A percentile compares a stretch with the other conserved stretches of the same genome.
phyloP scores from a whole-genome alignment of 1,140 invertebrate genomes.

The Glossosoma conforme region DNA sequence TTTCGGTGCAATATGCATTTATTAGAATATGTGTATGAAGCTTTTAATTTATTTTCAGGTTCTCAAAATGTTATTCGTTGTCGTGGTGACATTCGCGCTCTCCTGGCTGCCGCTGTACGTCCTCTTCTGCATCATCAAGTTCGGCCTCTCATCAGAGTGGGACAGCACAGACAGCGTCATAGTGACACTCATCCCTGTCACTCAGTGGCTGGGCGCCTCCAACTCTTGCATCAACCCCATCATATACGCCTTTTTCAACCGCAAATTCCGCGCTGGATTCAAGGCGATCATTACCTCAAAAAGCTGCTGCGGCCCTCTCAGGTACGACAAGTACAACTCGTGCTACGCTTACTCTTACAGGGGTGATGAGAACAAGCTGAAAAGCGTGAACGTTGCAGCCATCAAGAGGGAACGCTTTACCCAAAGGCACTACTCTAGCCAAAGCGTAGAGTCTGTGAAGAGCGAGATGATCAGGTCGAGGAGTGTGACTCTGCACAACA shows the following conservation, averaged over 20 bases:
- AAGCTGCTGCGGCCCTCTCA: slow-evolving; percentile 37
- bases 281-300: slow-evolving; percentile 40
- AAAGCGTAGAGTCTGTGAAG: slow-evolving; percentile 24
- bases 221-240: slow-evolving; percentile 50
- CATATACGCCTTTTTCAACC: slow-evolving; percentile 63
- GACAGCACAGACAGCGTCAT: slow-evolving; percentile 37
- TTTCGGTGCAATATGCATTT: no score
- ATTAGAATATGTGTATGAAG: no score
- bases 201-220: slow-evolving; percentile 62
- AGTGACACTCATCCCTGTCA: slow-evolving; percentile 50
- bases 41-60: slow-evolving; percentile 36
- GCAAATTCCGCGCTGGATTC: slow-evolving; percentile 62
- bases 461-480: slow-evolving; percentile 23
- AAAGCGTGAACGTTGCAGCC: slow-evolving; percentile 18
- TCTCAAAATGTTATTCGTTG: slow-evolving; percentile 61
- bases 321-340: slow-evolving; percentile 31
- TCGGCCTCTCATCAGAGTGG: slow-evolving; percentile 33
- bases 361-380: slow-evolving; percentile 24
- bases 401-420: slow-evolving; percentile 25
- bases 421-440: slow-evolving; percentile 20
- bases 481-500: slow-evolving; percentile 27
- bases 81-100: slow-evolving; percentile 58
- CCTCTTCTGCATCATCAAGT: slow-evolving; percentile 47
- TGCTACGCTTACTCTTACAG: slow-evolving; percentile 29
- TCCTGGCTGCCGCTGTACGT: slow-evolving; percentile 64